phyloP scores from a whole-genome alignment of 2,888 invertebrate species.

The Xestia xanthographa region DNA sequence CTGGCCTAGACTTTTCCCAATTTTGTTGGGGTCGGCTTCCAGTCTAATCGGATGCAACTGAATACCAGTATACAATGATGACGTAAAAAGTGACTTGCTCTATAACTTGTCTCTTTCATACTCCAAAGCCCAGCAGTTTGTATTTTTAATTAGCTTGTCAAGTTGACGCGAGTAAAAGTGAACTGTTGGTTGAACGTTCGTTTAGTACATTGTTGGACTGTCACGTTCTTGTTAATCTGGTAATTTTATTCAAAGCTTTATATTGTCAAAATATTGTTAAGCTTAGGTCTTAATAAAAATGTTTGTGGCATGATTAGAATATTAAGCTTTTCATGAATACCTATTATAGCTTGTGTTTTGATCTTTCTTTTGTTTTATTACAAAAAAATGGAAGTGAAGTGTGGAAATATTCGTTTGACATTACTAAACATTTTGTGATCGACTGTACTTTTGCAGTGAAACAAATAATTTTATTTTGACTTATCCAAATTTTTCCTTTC shows the following conservation, averaged over 20 bases:
- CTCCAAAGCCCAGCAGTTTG: slow-evolving; percentile 61
- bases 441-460: neutral
- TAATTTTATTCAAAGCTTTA: slow-evolving; percentile 41
- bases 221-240: slow-evolving; percentile 47
- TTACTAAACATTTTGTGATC: neutral
- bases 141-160: slow-evolving; percentile 82
- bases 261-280: slow-evolving; percentile 46
- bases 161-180: slow-evolving; percentile 68
- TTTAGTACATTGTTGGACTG: slow-evolving; percentile 44
- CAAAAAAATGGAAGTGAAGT: too few species aligned
- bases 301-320: neutral
- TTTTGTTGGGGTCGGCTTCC: too few species aligned
- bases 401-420: neutral
- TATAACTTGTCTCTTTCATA: slow-evolving; percentile 28
- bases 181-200: slow-evolving; percentile 57
- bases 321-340: neutral
- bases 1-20: too few species aligned
- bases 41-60: too few species aligned
- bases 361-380: neutral
- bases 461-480: neutral
- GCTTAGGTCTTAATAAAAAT: neutral
- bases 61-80: neutral
- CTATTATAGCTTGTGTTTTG: too few species aligned
- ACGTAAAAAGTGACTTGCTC: neutral
- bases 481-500: neutral